Conservation (phyloP, 2,113 vertebrate genomes). For the Phylloscopus trochilus region DNA sequence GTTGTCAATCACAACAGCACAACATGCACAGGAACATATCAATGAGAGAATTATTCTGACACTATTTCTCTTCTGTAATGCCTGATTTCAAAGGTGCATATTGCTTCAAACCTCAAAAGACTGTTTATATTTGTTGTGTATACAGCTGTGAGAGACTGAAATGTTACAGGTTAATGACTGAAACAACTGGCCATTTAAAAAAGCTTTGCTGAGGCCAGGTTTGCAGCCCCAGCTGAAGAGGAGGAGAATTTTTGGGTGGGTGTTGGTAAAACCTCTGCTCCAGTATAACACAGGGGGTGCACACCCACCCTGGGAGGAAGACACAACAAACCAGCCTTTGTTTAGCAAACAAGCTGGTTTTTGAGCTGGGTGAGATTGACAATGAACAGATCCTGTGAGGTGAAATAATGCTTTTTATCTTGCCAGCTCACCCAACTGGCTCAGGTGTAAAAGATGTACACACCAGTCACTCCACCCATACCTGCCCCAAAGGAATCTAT, state of each 20-base stretch:
- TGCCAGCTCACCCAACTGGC: background rate
- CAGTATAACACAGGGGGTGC: background rate
- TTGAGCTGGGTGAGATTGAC: background rate
- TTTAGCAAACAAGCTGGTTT: background rate
- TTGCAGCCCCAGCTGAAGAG: fast-evolving
- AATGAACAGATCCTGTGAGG: background rate
- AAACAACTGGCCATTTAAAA: background rate
- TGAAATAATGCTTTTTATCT: background rate
- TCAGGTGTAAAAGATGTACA: background rate
- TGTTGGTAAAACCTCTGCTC: background rate
- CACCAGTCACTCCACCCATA: too few species aligned
- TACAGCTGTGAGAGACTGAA: background rate
- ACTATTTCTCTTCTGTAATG: background rate
- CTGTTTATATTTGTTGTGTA: background rate
- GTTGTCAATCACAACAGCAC: background rate
- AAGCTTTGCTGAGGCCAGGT: background rate
- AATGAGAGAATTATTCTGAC: background rate
- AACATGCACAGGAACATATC: background rate
- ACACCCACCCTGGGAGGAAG: background rate
- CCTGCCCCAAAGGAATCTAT: background rate
- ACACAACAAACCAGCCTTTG: background rate
- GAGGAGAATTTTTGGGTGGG: background rate
- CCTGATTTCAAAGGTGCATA: background rate
- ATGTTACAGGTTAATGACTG: background rate
- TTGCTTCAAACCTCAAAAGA: background rate